A percentile compares a stretch with the other conserved stretches of the same genome.
phyloP scores from a whole-genome alignment of 2,888 invertebrate genomes.

The Proisotoma minuta region DNA sequence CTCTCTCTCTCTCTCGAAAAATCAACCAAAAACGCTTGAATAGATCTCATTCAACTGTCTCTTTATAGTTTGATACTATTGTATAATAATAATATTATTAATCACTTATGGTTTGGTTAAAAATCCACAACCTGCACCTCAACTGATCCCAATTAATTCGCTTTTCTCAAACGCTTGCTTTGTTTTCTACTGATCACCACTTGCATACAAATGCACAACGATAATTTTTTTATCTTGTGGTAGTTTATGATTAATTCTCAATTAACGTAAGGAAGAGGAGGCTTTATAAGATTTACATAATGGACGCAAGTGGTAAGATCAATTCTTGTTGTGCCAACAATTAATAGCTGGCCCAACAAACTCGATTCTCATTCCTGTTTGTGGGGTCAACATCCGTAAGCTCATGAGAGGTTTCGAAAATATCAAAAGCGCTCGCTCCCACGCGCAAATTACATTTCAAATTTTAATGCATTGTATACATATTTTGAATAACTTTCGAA shows the following conservation, averaged over 20 bases:
- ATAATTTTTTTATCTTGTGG: too few relatives aligned
- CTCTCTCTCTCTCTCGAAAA: not conserved
- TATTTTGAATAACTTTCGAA: not conserved
- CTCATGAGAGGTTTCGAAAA: not conserved
- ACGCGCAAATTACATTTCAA: not conserved
- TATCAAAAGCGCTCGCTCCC: not conserved
- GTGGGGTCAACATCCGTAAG: slow-evolving; percentile 3
- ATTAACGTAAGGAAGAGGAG: not conserved
- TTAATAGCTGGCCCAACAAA: not conserved
- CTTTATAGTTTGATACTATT: too few relatives aligned
- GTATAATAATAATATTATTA: too few relatives aligned
- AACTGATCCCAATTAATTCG: too few relatives aligned
- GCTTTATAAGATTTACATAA: not conserved
- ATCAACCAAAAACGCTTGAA: too few relatives aligned
- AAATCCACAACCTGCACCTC: too few relatives aligned
- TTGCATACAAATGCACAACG: too few relatives aligned
- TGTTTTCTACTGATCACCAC: too few relatives aligned
- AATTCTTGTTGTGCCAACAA: not conserved
- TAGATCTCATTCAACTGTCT: too few relatives aligned
- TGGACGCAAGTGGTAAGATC: not conserved
- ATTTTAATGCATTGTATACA: not conserved
- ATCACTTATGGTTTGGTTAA: too few relatives aligned
- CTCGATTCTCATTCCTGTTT: slow-evolving; percentile 4
- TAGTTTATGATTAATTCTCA: not conserved
- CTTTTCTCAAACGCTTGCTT: too few relatives aligned